Conservation (phyloP, 2,888 invertebrate genomes). For the Nemapogon koenigi region DNA sequence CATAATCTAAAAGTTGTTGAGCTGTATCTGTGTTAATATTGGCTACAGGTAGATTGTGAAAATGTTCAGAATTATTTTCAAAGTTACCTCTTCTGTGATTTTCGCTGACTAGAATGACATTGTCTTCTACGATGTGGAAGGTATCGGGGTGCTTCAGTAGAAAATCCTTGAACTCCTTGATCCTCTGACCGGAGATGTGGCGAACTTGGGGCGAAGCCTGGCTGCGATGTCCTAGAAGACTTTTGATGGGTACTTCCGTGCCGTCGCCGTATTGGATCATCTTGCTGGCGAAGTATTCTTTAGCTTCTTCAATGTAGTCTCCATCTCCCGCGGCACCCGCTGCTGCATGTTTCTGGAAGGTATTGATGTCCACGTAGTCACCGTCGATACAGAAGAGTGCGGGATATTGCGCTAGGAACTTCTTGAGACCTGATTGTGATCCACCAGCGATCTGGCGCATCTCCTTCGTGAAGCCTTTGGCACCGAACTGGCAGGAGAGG, state of each 20-base stretch:
- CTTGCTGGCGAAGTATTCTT: conserved; percentile 96
- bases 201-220: conserved; percentile 97
- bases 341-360: conserved; percentile 70
- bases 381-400: conserved; percentile 94
- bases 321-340: conserved; percentile 72
- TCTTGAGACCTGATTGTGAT: conserved; percentile 94
- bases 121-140: conserved; percentile 86
- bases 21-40: conserved; percentile 84
- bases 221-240: conserved; percentile 93
- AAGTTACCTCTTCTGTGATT: conserved; percentile 73
- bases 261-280: conserved; percentile 94
- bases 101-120: conserved; percentile 78
- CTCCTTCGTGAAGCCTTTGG: conserved; percentile 98
- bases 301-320: conserved; percentile 95
- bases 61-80: conserved; percentile 69
- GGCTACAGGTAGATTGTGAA: conserved; percentile 75
- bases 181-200: conserved; percentile 92
- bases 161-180: conserved; percentile 93
- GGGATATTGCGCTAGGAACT: conserved; percentile 96
- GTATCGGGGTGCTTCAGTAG: conserved; percentile 82
- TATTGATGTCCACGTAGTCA: conserved; percentile 87
- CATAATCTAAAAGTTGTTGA: conserved; percentile 82
- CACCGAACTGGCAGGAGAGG: conserved; percentile 98
- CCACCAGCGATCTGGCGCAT: conserved; percentile 96
- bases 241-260: conserved; percentile 96